Conservation (phyloP, 2,113 vertebrate species). For the Megaptera novaeangliae region DNA sequence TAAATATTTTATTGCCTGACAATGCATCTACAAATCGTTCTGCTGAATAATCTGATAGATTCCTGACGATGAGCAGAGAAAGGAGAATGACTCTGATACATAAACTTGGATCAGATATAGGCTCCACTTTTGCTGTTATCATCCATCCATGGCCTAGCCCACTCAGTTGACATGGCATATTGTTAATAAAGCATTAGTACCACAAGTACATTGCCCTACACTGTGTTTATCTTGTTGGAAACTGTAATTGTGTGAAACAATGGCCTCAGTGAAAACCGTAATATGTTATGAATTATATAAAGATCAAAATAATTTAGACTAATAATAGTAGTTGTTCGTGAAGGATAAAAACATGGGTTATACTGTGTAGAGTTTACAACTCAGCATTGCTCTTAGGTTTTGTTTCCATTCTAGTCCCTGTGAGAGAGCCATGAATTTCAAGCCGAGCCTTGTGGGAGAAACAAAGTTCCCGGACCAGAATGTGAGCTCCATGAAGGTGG, state of each 20-base stretch:
- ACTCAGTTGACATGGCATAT: slow-evolving; percentile 32
- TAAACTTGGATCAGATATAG: slow-evolving; percentile 43
- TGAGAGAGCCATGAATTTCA: not conserved
- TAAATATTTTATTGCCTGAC: slow-evolving; percentile 29
- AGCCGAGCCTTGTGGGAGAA: not conserved
- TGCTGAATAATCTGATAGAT: slow-evolving; percentile 38
- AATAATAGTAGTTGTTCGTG: not conserved
- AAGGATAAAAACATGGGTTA: not conserved
- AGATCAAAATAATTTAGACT: not conserved
- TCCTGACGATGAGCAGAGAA: slow-evolving; percentile 56
- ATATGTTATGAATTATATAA: not conserved
- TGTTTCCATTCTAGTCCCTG: not conserved
- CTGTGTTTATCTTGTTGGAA: not conserved
- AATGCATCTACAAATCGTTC: slow-evolving; percentile 38
- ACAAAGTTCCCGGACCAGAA: not conserved
- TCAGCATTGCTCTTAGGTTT: not conserved
- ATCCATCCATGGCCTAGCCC: slow-evolving; percentile 32
- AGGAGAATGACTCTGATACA: slow-evolving; percentile 9
- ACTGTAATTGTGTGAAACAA: not conserved
- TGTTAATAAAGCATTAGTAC: not conserved
- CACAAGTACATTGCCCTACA: not conserved
- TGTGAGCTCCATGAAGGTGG: not conserved
- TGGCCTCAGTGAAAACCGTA: not conserved
- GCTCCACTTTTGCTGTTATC: slow-evolving; percentile 31
- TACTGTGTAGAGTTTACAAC: not conserved